Base-by-base conservation (phyloP, 2,888 invertebrate species). In the Blomia tropicalis region DNA sequence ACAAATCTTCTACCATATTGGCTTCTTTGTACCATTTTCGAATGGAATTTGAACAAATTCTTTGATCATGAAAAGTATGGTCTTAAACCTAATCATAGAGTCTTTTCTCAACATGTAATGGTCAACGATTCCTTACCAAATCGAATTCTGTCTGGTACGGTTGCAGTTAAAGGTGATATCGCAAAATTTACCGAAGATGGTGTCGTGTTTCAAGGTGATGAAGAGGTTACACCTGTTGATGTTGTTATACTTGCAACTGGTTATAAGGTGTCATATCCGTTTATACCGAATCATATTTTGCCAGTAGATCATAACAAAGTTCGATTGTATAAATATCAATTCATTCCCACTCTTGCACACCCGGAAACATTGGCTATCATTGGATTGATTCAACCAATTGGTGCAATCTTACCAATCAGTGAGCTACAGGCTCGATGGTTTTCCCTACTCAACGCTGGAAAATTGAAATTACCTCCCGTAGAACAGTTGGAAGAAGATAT, bases 371-470 rank as follows among this genome's bases (percentile, higher is more conserved):
- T 77, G 51, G 75, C 74, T 29, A 69, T 77, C 17, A 73, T 77
- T 63, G 77, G 75, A 4, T 72, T 72, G 61, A 68, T 74, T 30
- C 74, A 77, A 69, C 75, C 76, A 0, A 67, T 72, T n/a, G 77
- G 77, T 4, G 73, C 75, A 2, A 70, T 77, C 17, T 73, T 75
- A 70, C 77, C 77, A 0, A 73, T 77, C 1, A 70, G 73, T n/a
- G 77, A 77, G 66, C 68, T 77, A 68, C 77, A 77, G 68, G 72
- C 75, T 32, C 70, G 77, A 7, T 71, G 76, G 67, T 76, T 74
- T 44, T 70, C 71, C 0, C 68, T 69, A 43, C 70, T 76, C 14
- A 71, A 74, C 43, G 72, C 72, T 4, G 66, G 68, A 1, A 65
- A 68, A 3, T 58, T 67, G 1, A 66, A 58, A 17, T 68, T 76